phyloP scores from a whole-genome alignment of 2,888 invertebrate species.

The Xiphydria camelus region DNA sequence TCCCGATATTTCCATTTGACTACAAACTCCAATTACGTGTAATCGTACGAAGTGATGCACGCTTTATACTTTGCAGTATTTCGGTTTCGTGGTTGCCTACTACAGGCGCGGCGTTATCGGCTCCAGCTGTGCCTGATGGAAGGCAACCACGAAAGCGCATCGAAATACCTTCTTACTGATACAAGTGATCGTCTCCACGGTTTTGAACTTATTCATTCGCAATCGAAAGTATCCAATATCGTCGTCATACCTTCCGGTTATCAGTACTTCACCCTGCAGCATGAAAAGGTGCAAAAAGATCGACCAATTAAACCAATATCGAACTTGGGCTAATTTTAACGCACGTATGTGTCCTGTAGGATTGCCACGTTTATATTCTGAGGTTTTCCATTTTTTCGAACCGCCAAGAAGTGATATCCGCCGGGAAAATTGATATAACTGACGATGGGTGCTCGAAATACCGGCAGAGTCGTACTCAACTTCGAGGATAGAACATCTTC shows the following conservation, averaged over 20 bases:
- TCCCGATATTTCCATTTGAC: too few relatives aligned
- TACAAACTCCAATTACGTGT: too few relatives aligned
- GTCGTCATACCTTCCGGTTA: constrained; percentile 61
- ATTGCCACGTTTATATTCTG: constrained; percentile 56
- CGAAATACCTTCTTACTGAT: constrained; percentile 62
- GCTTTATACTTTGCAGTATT: too few relatives aligned
- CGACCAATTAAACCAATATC: too few relatives aligned
- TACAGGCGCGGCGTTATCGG: too few relatives aligned
- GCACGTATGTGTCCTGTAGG: constrained; percentile 35
- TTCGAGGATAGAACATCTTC: constrained; percentile 5
- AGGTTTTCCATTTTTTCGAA: constrained; percentile 64
- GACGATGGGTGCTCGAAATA: constrained; percentile 53
- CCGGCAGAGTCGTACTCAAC: constrained; percentile 39
- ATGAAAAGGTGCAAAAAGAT: too few relatives aligned
- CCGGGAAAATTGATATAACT: constrained; percentile 64
- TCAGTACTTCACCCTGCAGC: constrained; percentile 63
- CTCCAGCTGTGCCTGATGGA: too few relatives aligned
- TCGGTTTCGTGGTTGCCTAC: too few relatives aligned
- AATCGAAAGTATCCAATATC: constrained; percentile 65
- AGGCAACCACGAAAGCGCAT: too few relatives aligned
- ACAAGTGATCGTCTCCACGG: constrained; percentile 66
- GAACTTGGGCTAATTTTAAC: constrained; percentile 18
- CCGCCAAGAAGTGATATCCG: constrained; percentile 64
- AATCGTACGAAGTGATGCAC: too few relatives aligned
- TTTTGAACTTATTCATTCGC: constrained; percentile 62